Conservation (phyloP, 2,113 vertebrate genomes). For the Cyprinodon tularosa region DNA sequence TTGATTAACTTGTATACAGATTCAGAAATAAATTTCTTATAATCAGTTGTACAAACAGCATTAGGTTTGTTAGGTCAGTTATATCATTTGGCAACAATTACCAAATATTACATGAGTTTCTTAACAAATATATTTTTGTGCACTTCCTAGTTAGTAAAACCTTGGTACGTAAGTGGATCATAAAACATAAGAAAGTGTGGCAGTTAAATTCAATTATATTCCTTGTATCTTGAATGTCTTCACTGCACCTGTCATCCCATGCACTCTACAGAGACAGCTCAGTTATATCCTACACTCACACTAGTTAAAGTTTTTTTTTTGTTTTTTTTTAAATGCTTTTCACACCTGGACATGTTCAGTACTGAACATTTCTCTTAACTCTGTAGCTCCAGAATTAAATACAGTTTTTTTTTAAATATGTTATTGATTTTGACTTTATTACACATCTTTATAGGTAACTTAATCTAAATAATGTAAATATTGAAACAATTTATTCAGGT, state of each 20-base stretch:
- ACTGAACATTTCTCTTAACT: neutral
- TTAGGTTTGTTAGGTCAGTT: neutral
- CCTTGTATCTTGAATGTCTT: no score
- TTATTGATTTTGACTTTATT: neutral
- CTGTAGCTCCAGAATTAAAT: neutral
- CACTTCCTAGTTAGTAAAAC: neutral
- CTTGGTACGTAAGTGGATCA: neutral
- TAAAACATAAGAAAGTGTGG: neutral
- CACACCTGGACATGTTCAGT: neutral
- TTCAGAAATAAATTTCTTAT: neutral
- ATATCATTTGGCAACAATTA: neutral
- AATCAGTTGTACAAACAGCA: neutral
- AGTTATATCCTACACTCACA: no score
- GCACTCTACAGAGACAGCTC: no score
- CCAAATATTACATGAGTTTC: neutral
- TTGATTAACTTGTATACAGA: neutral
- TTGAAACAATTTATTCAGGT: no score
- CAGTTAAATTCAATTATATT: neutral
- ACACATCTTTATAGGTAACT: neutral
- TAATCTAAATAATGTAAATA: no score
- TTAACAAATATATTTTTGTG: neutral
- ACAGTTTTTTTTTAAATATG: neutral
- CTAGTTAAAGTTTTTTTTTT: no score
- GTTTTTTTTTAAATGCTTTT: neutral
- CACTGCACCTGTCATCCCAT: no score